Percentiles rank a stretch among this genome's conserved stretches.
Conservation (phyloP, 2,888 invertebrate genomes). For the Galerucella nymphaeae region DNA sequence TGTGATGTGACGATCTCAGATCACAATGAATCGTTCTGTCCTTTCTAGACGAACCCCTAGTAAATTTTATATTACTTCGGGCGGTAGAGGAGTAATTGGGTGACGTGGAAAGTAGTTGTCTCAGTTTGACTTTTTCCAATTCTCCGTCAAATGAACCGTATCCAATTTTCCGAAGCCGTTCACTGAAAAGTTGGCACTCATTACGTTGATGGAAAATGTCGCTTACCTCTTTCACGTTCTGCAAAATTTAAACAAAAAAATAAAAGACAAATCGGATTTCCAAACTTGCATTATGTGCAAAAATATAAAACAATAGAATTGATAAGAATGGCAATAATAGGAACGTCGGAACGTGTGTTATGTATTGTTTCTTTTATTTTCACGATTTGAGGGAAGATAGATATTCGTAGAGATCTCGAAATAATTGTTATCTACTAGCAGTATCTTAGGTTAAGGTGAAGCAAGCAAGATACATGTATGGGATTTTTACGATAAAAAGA, state of each 20-base stretch:
- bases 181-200: constrained; percentile 44
- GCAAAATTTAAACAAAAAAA: constrained; percentile 2
- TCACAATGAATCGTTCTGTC: constrained; percentile 26
- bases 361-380: too few species aligned
- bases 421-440: too few species aligned
- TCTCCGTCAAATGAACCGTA: constrained; percentile 58
- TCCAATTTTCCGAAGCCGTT: constrained; percentile 55
- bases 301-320: too few species aligned
- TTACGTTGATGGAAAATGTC: constrained; percentile 44
- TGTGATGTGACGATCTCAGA: constrained; percentile 13
- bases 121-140: constrained; percentile 55
- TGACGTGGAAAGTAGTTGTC: constrained; percentile 54
- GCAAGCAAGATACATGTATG: too few species aligned
- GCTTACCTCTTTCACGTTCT: constrained; percentile 28
- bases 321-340: too few species aligned
- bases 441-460: too few species aligned
- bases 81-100: constrained; percentile 48
- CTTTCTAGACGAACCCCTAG: constrained; percentile 27
- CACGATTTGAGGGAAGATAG: too few species aligned
- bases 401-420: too few species aligned
- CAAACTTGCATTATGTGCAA: too few species aligned
- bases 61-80: constrained; percentile 40
- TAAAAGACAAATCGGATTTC: too few species aligned
- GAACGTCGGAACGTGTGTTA: too few species aligned
- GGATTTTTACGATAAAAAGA: too few species aligned